phyloP scores from a whole-genome alignment of 2,797 vertebrate genomes.

The Leptodactylus fallax region DNA sequence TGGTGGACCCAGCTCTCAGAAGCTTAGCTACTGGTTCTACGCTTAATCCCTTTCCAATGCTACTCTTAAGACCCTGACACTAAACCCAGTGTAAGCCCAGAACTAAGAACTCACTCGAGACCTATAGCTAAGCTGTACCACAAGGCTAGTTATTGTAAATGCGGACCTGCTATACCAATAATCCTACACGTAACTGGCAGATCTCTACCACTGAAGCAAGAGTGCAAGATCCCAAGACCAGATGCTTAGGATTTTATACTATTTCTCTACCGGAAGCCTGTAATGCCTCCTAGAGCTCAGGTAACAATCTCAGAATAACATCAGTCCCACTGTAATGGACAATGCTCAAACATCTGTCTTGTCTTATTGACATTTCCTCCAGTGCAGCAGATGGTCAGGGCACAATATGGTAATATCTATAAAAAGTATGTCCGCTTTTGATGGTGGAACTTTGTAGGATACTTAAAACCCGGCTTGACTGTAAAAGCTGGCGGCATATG shows the following conservation, averaged over 20 bases:
- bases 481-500: too few species aligned
- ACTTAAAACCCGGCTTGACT: too few species aligned
- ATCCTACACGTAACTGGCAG: conserved; percentile 23
- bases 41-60: conserved; percentile 4
- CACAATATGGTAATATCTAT: background rate
- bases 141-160: conserved; percentile 43
- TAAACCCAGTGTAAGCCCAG: conserved; percentile 35
- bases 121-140: conserved; percentile 56
- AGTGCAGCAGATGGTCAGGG: background rate
- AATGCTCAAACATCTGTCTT: conserved; percentile 29
- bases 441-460: too few species aligned
- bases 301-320: background rate
- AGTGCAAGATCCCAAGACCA: conserved; percentile 25
- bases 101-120: conserved; percentile 48
- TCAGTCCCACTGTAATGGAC: conserved; percentile 1
- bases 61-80: conserved; percentile 9
- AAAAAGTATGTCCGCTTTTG: background rate
- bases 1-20: background rate
- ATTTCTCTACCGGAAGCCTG: background rate
- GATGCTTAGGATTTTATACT: conserved; percentile 32
- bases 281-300: conserved; percentile 34
- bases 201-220: background rate
- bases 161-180: conserved; percentile 31
- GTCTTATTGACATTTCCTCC: conserved; percentile 27
- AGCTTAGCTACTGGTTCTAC: conserved; percentile 23